Conservation (phyloP, 2,113 vertebrate genomes). For the Mesoclemmys tuberculata region DNA sequence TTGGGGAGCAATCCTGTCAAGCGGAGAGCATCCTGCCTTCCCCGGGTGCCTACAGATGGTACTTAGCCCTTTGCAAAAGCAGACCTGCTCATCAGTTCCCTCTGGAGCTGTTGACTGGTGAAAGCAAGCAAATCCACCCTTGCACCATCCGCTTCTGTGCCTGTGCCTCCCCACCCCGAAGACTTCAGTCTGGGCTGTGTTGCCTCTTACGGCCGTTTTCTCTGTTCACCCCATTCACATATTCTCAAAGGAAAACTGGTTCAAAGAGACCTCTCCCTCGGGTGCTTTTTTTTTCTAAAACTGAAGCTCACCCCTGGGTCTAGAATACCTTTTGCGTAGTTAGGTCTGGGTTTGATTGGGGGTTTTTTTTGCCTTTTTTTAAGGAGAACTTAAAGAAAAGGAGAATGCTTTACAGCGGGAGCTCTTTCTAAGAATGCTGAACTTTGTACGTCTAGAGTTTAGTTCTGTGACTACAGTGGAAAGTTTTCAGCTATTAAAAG, state of each 20-base stretch:
- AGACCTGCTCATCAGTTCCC: too few relatives aligned
- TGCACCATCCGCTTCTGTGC: neutral
- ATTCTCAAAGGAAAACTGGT: neutral
- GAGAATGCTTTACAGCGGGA: neutral
- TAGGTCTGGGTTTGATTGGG: neutral
- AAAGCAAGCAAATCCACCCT: too few relatives aligned
- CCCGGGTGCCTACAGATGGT: neutral
- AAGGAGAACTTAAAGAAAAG: neutral
- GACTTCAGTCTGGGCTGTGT: neutral
- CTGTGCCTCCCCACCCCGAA: neutral
- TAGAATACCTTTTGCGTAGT: neutral
- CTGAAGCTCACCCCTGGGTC: neutral
- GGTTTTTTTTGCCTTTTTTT: neutral
- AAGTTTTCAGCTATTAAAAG: conserved; percentile 42
- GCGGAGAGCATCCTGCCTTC: neutral
- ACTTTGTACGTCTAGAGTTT: neutral
- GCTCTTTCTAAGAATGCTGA: neutral
- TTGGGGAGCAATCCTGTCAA: neutral
- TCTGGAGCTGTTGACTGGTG: too few relatives aligned
- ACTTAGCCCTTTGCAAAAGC: too few relatives aligned
- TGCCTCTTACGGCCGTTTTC: neutral
- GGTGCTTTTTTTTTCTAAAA: neutral
- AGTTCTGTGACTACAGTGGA: neutral
- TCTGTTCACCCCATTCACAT: neutral
- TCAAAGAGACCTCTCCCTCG: neutral